These are phyloP conservation scores for Polypterus senegalus DNA, from an alignment of 2,113 vertebrate species.

Conservation along the genomic window DNA sequence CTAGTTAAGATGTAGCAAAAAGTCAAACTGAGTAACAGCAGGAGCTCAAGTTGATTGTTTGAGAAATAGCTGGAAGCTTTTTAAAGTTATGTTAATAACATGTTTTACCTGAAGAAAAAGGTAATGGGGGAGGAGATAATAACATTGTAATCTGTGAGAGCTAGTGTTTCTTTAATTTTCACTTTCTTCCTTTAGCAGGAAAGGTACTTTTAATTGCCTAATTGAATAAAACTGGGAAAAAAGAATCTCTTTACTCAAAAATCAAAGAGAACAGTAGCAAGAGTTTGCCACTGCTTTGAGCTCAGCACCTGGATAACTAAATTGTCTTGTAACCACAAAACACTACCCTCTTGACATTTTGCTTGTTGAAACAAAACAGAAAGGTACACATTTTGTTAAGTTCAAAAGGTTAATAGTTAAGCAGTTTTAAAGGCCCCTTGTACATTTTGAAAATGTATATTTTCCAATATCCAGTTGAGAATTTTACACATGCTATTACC, in stretches of 20 bases:
- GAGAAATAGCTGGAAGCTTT: constrained; percentile 21
- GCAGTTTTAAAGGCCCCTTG: background rate
- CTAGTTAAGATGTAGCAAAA: constrained; percentile 10
- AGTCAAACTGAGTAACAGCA: constrained; percentile 12
- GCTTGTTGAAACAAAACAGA: constrained; percentile 23
- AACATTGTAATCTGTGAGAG: constrained; percentile 8
- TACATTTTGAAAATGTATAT: too few species aligned
- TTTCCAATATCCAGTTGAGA: too few species aligned
- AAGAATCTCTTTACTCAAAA: constrained; percentile 1
- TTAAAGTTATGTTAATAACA: constrained; percentile 23
- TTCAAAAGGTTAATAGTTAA: constrained; percentile 21
- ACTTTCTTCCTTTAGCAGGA: background rate
- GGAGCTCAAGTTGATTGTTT: constrained; percentile 10
- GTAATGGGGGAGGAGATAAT: constrained; percentile 6
- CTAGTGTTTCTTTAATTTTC: constrained; percentile 1
- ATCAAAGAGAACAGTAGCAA: background rate
- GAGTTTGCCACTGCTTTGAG: constrained; percentile 12
- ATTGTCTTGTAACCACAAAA: constrained; percentile 1
- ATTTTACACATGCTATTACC: too few species aligned
- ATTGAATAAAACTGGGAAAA: constrained; percentile 8
- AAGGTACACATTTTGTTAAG: constrained; percentile 7
- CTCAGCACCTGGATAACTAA: constrained; percentile 20
- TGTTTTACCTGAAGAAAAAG: constrained; percentile 7
- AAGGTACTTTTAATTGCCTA: constrained; percentile 9
- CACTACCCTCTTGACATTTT: constrained; percentile 9